Evolutionary conservation across 2,113 vertebrate species (phyloP).

Genomic region (Terrapene triunguis): DNA sequence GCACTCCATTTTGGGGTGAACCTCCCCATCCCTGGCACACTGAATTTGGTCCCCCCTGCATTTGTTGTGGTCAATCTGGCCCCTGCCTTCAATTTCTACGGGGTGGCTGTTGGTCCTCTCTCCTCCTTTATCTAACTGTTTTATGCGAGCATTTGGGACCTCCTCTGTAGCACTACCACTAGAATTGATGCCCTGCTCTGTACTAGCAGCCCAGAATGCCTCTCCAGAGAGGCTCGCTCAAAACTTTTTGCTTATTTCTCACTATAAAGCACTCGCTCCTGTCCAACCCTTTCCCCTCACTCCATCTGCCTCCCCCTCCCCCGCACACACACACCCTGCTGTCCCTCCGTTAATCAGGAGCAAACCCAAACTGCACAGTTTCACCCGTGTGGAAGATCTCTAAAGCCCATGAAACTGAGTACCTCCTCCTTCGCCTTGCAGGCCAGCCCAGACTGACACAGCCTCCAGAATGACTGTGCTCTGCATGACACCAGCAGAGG

Average conservation of each 20-base stretch:
- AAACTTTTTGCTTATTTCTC: not conserved
- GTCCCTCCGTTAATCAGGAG: not conserved
- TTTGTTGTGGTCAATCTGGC: not conserved
- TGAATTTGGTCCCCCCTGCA: not conserved
- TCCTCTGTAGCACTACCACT: not conserved
- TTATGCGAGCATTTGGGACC: not conserved
- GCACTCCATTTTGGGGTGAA: not conserved
- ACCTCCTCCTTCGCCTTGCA: not conserved
- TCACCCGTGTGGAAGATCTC: not conserved
- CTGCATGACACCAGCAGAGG: not conserved
- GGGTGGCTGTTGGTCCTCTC: not conserved
- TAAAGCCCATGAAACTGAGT: not conserved
- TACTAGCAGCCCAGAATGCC: not conserved
- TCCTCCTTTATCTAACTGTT: not conserved
- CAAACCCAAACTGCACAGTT: not conserved
- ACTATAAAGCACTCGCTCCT: not conserved
- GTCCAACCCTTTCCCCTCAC: not conserved
- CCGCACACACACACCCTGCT: not conserved
- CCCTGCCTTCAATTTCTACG: not conserved
- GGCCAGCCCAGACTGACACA: not conserved
- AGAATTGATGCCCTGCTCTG: not conserved
- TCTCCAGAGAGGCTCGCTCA: not conserved
- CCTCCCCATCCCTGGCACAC: not conserved
- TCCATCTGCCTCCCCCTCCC: not conserved
- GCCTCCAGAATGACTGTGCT: not conserved